Base-by-base conservation (phyloP, 2,888 invertebrate genomes). In the Melikaiella ostensackeni region DNA sequence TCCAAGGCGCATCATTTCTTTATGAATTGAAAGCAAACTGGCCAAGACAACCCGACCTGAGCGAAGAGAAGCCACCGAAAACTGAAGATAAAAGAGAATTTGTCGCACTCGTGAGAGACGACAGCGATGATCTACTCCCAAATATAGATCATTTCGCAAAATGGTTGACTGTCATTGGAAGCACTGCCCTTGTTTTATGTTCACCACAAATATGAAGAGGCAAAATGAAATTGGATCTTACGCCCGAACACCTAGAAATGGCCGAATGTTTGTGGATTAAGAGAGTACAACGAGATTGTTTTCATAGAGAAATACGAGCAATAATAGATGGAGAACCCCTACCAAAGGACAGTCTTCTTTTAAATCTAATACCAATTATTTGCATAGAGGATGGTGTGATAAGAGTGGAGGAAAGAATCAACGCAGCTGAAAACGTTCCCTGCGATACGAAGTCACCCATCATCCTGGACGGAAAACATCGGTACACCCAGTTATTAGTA, bases 381-480 rank as follows among this genome's bases (percentile, higher is more conserved):
- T 6, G 7, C 2, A 33, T 7, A 7, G 16, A 19, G 33, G 21
- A 63, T 2, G 63, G 35, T 0, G 4, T 63, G 3, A 1, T 35
- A 9, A 19, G 63, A 63, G 9, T 63, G 6, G 38, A 35, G n/a
- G 63, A 21, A n/a, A 35, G 38, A 63, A 63, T 63, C 7, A 35
- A 35, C 9, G 38, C 19, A 11, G 38, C 35, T 1, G 3, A 19
- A n/a, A 9, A 11, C 1, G 33, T 38, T 7, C 19, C 38, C 19
- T 21, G 21, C n/a, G n/a, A 38, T n/a, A 1, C 21, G 3, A 38
- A 63, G 8, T 62, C 19, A 6, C 81, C 80, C 0, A 70, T 77
- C 27, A 83, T 82, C 55, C 19, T 83, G n/a, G 75, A 79, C 33
- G 80, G 80, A 21, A 59, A 74, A 63, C 78, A 77, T 21, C 77